These are phyloP conservation scores for Morus bassanus DNA, from an alignment of 2,797 vertebrate genomes.

Conservation along the genomic window DNA sequence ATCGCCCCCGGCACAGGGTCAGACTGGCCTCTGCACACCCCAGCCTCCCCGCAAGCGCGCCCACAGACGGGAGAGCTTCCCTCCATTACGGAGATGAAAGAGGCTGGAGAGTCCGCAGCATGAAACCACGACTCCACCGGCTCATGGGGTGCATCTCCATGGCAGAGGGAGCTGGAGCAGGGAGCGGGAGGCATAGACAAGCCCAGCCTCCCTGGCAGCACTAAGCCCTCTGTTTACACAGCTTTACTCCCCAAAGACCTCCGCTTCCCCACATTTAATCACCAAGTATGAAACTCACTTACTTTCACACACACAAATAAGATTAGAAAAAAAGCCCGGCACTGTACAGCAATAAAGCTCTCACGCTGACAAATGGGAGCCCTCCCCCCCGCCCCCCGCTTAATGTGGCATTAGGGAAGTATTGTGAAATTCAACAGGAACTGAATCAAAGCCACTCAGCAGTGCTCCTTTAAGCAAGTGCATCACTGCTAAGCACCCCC, in stretches of 20 bases:
- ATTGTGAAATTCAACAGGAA: conserved; percentile 40
- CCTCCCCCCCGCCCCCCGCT: not conserved
- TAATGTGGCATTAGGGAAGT: conserved; percentile 49
- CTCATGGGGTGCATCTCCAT: not conserved
- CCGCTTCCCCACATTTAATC: conserved; percentile 41
- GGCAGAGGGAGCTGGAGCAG: not conserved
- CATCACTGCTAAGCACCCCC: conserved; percentile 50
- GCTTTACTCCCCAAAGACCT: conserved; percentile 1
- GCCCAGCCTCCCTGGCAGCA: not conserved
- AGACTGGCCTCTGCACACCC: fast-evolving
- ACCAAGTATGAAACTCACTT: not conserved
- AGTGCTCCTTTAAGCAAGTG: not conserved
- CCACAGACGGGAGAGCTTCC: not conserved
- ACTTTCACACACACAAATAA: conserved; percentile 30
- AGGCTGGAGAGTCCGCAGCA: fast-evolving
- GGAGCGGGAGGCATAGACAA: not conserved
- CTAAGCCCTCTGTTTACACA: conserved; percentile 42
- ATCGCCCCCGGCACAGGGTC: fast-evolving
- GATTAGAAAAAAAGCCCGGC: conserved; percentile 1
- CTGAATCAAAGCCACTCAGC: conserved; percentile 50
- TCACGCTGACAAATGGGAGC: conserved; percentile 54
- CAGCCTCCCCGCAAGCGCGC: too few relatives aligned
- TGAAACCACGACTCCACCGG: fast-evolving
- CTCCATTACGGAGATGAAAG: fast-evolving
- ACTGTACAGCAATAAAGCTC: conserved; percentile 40